Conservation (phyloP, 2,797 vertebrate species). For the Sarcoramphus papa region DNA sequence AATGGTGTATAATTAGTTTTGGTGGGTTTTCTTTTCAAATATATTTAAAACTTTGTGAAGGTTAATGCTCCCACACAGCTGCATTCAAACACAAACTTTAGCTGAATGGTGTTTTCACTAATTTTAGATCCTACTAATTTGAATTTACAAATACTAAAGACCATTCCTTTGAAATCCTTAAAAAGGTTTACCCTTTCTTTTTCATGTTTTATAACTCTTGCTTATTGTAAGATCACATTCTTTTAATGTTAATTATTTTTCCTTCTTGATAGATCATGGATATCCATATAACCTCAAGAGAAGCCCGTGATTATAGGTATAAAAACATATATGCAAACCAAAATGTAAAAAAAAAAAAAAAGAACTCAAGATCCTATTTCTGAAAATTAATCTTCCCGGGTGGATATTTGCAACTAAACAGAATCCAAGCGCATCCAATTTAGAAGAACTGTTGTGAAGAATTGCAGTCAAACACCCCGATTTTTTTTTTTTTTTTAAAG, state of each 20-base stretch:
- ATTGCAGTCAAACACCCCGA: background rate
- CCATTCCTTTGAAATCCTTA: constrained; percentile 12
- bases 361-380: background rate
- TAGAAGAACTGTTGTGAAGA: background rate
- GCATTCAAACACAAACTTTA: constrained; percentile 41
- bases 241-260: background rate
- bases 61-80: constrained; percentile 37
- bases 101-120: constrained; percentile 20
- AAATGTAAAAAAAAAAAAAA: background rate
- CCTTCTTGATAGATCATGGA: background rate
- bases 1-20: constrained; percentile 51
- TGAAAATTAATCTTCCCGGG: background rate
- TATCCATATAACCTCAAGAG: background rate
- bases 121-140: constrained; percentile 40
- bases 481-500: background rate
- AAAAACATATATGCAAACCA: background rate
- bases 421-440: background rate
- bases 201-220: background rate
- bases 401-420: background rate
- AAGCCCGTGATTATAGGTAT: background rate
- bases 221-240: background rate
- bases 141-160: constrained; percentile 38
- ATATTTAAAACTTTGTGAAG: constrained; percentile 50
- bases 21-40: constrained; percentile 43
- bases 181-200: background rate